phyloP scores from a whole-genome alignment of 2,113 vertebrate genomes.

The Calidris pygmaea region DNA sequence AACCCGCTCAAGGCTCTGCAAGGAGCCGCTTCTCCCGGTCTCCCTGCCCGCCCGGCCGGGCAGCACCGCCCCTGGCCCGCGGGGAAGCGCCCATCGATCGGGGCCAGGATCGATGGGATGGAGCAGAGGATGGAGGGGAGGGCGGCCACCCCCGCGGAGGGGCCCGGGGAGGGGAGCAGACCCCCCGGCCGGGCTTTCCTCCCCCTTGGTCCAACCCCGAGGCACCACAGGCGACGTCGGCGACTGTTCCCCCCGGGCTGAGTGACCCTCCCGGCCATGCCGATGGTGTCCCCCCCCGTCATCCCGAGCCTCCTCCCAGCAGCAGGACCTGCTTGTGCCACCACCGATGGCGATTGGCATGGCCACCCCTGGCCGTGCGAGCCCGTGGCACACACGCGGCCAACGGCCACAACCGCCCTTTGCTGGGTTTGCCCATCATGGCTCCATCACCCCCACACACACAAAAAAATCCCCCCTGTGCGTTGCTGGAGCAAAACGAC shows the following conservation, averaged over 20 bases:
- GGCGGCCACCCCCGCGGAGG: neutral
- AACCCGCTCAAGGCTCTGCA: constrained; percentile 28
- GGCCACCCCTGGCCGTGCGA: rapidly evolving
- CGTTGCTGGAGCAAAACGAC: rapidly evolving
- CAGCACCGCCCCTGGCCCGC: constrained; percentile 3
- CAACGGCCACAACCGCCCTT: neutral
- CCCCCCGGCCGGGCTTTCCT: neutral
- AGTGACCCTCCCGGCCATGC: neutral
- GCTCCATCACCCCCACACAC: neutral
- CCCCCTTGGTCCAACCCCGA: neutral
- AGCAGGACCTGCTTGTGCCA: neutral
- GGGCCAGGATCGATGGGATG: neutral
- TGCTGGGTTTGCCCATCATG: neutral
- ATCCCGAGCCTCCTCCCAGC: neutral
- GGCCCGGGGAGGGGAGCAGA: neutral
- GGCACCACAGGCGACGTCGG: rapidly evolving
- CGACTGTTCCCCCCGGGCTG: rapidly evolving
- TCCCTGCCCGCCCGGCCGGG: neutral
- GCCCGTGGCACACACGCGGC: rapidly evolving
- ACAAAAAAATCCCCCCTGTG: neutral
- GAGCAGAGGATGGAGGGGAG: neutral
- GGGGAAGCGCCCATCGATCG: constrained; percentile 53
- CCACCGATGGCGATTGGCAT: rapidly evolving
- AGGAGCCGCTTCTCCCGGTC: constrained; percentile 6
- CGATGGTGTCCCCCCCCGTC: too few relatives aligned